A percentile compares a stretch with the other conserved stretches of the same genome.
Conservation (phyloP, 2,797 vertebrate species). For the Rhadinocentrus ornatus region DNA sequence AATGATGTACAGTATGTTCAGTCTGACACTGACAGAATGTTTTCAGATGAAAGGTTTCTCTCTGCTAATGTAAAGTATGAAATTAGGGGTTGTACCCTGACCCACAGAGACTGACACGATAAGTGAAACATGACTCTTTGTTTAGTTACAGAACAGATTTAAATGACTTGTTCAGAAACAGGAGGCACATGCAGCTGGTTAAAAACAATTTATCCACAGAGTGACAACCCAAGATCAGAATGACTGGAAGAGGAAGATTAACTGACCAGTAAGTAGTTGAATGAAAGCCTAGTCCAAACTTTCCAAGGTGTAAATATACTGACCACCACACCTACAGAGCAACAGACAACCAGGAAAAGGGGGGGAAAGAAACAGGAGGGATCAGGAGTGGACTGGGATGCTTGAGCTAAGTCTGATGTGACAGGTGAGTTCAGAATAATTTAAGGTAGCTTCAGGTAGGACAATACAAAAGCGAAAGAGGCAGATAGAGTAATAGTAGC, state of each 20-base stretch:
- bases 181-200: background rate
- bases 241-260: background rate
- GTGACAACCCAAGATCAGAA: background rate
- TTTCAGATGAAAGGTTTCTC: background rate
- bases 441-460: slow-evolving; percentile 1
- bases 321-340: background rate
- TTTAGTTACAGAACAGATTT: background rate
- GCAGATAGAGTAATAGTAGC: slow-evolving; percentile 16
- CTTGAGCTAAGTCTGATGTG: slow-evolving; percentile 12
- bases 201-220: background rate
- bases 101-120: background rate
- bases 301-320: background rate
- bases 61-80: background rate
- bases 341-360: slow-evolving; percentile 21
- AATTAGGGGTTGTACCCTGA: background rate
- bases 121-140: background rate
- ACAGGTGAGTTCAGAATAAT: background rate
- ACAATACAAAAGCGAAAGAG: slow-evolving; percentile 6
- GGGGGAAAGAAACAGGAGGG: slow-evolving; percentile 4
- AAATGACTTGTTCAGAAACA: background rate
- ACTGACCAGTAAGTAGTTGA: background rate
- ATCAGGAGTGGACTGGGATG: slow-evolving; percentile 1
- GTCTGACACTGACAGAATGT: background rate
- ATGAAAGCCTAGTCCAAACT: background rate
- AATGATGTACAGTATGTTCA: slow-evolving; percentile 11